Percentiles rank a stretch among this genome's conserved stretches.
Evolutionary conservation across 1,140 invertebrate species (phyloP).

Genomic region (Neodiprion lecontei): DNA sequence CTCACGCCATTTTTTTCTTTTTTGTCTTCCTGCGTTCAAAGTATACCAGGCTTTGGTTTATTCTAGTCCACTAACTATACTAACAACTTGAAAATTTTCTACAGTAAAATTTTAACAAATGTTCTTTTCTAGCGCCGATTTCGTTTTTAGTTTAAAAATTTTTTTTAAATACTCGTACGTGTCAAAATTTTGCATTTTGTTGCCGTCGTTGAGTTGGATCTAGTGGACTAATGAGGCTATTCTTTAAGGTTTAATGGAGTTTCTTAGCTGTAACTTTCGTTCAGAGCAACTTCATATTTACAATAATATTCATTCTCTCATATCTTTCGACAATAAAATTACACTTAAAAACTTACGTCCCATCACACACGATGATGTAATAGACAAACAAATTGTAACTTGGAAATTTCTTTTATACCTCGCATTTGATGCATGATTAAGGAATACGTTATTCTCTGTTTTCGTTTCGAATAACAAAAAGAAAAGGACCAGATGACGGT

Average conservation of each 20-base stretch:
- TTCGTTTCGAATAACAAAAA: no score
- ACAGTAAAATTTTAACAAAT: neutral
- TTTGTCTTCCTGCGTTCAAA: neutral
- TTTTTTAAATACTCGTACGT: slow-evolving; percentile 2
- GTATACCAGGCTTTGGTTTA: slow-evolving; percentile 5
- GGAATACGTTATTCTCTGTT: no score
- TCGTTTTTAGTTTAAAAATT: neutral
- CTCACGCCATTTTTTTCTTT: no score
- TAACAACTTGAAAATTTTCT: neutral
- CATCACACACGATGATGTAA: neutral
- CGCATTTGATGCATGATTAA: no score
- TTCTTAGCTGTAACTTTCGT: neutral
- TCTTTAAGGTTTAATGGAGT: neutral
- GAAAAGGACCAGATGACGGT: no score
- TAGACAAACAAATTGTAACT: no score
- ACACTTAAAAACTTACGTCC: neutral
- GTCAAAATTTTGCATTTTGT: neutral
- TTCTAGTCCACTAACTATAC: slow-evolving; percentile 1
- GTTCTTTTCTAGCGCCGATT: neutral
- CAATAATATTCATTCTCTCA: slow-evolving; percentile 6
- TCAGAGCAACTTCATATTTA: slow-evolving; percentile 1
- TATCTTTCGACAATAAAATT: neutral
- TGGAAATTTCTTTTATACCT: no score
- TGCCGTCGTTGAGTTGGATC: neutral
- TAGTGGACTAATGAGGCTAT: slow-evolving; percentile 4